These are phyloP conservation scores for Morphnarchus princeps DNA, from an alignment of 2,113 vertebrate genomes.

Conservation along the genomic window DNA sequence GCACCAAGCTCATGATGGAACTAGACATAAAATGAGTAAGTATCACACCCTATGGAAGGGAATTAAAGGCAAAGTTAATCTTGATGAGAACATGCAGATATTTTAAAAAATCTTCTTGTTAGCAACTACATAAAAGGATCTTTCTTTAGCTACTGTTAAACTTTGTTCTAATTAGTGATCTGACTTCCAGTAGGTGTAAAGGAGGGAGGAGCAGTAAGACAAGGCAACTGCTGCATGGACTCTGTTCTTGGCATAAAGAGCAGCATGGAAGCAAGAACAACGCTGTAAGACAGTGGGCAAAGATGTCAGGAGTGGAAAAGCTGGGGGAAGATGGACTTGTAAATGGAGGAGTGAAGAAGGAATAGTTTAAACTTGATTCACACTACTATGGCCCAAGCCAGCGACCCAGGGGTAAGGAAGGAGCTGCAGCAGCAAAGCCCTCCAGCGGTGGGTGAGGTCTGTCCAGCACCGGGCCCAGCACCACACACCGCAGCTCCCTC, in stretches of 20 bases:
- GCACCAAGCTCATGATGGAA: not conserved
- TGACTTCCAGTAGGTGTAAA: not conserved
- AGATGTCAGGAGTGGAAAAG: not conserved
- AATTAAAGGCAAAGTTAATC: not conserved
- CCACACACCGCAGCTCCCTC: not conserved
- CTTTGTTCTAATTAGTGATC: not conserved
- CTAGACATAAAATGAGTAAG: not conserved
- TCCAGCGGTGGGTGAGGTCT: not conserved
- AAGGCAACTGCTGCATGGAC: not conserved
- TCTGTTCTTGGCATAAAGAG: not conserved
- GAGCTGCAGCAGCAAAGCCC: not conserved
- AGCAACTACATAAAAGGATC: not conserved
- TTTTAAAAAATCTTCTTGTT: not conserved
- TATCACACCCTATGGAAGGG: not conserved
- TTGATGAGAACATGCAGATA: not conserved
- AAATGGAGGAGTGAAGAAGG: not conserved
- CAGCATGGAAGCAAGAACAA: not conserved
- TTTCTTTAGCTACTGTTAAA: not conserved
- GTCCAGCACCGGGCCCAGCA: not conserved
- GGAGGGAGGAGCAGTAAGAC: not conserved
- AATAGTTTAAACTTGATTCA: not conserved
- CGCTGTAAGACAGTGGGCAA: not conserved
- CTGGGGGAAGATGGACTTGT: not conserved
- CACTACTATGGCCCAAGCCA: fast-evolving
- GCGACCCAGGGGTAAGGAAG: not conserved